Evolutionary conservation across 2,113 vertebrate species (phyloP), one percentile per base, ranked within the genome.

Genomic region (Guaruba guarouba): DNA sequence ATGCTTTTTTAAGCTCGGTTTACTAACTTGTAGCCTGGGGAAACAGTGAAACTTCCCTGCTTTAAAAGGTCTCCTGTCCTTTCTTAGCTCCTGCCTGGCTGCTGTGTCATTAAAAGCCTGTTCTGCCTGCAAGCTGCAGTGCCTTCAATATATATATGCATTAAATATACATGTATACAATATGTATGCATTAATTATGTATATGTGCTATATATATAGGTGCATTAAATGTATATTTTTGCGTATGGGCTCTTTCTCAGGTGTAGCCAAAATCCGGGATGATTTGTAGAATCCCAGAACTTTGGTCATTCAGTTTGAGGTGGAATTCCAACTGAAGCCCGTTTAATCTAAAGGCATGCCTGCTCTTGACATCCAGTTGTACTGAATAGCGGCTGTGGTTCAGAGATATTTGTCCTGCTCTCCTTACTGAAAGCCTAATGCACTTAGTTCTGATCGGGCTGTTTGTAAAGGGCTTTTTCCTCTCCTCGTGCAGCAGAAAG

Each of bases 161-260:
- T 95, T 88, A 94, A 96, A 94, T 85, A 92, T 81, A 2, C 27
- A 94, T 87, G 31, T 43, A 11, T 68, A 49, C 82, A 75, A 37
- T 91, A 54, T 25, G 37, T 44, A 29, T 5, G 31, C 41, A 63
- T 94, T 54, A 90, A 87, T 90, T 83, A 91, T 86, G 17, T 7
- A 93, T 90, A 2, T 25, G 14, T 62, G 16, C 82, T 39, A 27
- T 95, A 81, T 37, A 20, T 7, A 80, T 3, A 63, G 37, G 19
- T 37, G 37, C 71, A 83, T 88, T 71, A 88, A 84, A 17, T 23
- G 27, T 20, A 14, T 51, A 8, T 82, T 78, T 87, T 88, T 79
- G 46, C 37, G 31, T 63, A 12, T 23, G 62, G 31, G 20, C 55
- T 52, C 9, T 76, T 62, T 63, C 37, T 79, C 3, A 11, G 61